Base-by-base conservation (phyloP, 2,113 vertebrate species). In the Ptilonorhynchus violaceus region DNA sequence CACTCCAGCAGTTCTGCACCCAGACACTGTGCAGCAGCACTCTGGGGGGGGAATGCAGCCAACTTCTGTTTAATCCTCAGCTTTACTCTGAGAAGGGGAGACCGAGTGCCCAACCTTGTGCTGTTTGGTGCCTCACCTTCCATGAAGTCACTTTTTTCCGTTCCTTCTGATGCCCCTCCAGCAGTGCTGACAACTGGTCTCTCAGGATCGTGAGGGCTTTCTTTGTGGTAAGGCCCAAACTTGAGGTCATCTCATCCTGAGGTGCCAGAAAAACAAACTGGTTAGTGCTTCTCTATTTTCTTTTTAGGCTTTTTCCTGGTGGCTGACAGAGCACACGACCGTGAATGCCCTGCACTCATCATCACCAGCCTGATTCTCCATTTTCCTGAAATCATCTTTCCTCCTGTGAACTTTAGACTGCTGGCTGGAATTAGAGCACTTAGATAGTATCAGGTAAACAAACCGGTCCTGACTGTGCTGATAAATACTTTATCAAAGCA, bases 141-240 rank as follows among this genome's bases (percentile, higher is more conserved):
- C 98, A 97, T 1, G 98, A 98, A 53, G 95, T 85, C 63, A 91
- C 91, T 73, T 98, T 98, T 31, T 97, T 98, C 94, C 30, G 92
- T 19, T 98, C 97, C 62, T 98, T 99, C 97, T 99, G 98, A 96
- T 99, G 98, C 41, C 98, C 98, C 47, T 99, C 99, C 97, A 99
- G 97, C 69, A 99, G 98, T 15, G 93, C 96, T 94, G 98, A 98
- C 82, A 99, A 98, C 95, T 99, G 99, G 89, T 99, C 98, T 93
- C 98, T 98, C 60, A 99, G 98, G 85, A 98, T 98, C 5, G 92
- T 97, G 77, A 99, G 98, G 90, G 99, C 99, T 97, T 99, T 99
- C 72, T 96, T 92, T 16, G 99, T 99, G 64, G 98, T 98, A 77
- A 99, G 99, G 81, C 99, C 99, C 98, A 99, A 98, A 93, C 97